Percentiles rank a stretch among this genome's conserved stretches.
These are phyloP conservation scores for Gobius niger DNA, from an alignment of 2,113 vertebrate genomes.

Conservation along the genomic window DNA sequence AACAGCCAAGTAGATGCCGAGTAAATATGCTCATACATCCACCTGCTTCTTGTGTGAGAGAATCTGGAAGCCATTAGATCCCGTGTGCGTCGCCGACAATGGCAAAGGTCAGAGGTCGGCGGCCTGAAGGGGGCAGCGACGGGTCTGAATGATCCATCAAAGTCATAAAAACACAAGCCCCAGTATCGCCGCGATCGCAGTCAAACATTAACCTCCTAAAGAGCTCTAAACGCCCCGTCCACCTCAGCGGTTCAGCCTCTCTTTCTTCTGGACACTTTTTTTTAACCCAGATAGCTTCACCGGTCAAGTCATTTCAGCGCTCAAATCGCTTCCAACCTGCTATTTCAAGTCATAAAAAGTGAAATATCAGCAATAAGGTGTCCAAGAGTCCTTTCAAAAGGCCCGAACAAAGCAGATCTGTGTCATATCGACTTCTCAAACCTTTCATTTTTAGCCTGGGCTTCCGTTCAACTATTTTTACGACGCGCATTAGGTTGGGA, in stretches of 20 bases:
- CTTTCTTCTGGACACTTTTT: background rate
- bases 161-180: slow-evolving; percentile 38
- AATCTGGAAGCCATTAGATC: slow-evolving; percentile 64
- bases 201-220: slow-evolving; percentile 66
- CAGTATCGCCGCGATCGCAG: slow-evolving; percentile 33
- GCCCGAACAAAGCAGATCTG: no score
- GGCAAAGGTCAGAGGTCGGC: slow-evolving; percentile 42
- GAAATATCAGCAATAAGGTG: no score
- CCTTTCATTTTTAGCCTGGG: slow-evolving; percentile 11
- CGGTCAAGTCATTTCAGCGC: background rate
- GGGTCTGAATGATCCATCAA: slow-evolving; percentile 64
- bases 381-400: no score
- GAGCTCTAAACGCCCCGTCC: slow-evolving; percentile 48
- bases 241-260: slow-evolving; percentile 17
- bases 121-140: slow-evolving; percentile 45
- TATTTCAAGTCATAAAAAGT: no score
- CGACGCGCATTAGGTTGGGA: background rate
- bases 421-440: slow-evolving; percentile 18
- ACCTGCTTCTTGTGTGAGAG: slow-evolving; percentile 8
- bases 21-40: background rate
- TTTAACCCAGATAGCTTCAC: background rate
- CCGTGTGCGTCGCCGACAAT: slow-evolving; percentile 52
- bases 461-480: slow-evolving; percentile 26
- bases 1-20: background rate
- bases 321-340: no score